Evolutionary conservation across 2,888 invertebrate species (phyloP), one percentile per base, ranked within the genome.

Genomic region (Sarcophaga carnaria): DNA sequence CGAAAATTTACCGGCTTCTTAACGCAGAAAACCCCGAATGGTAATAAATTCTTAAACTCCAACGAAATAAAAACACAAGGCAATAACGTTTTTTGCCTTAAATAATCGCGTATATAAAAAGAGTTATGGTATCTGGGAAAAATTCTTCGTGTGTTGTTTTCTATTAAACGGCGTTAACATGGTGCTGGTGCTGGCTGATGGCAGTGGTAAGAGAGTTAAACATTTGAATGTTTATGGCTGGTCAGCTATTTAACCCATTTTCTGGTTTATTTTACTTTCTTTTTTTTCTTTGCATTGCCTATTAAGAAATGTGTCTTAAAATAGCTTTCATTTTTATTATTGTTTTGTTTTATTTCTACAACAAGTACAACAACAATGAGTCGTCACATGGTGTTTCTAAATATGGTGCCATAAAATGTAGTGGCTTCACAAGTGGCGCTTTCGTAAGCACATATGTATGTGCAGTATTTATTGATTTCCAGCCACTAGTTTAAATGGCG

Each of bases 231-330:
- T 69, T 70, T 79, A 63, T 79, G 49, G 63, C 20, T 79, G 71
- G 63, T 54, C 63, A 71, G 71, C 20, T 47, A 79, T 71, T 79
- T 79, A 79, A 79, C 79, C 79, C 37, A 79, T 79, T 79, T 79
- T 63, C 12, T 54, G 37, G n/a, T 78, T 54, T 63, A 54, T 62
- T 37, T 37, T 17, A 54, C 5, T 54, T 54, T 0, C 14, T 0
- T 49, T 54, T 17, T 1, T 14, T 14, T 0, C 3, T 14, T 14
- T 54, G 14, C 12, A 3, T 14, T 54, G 4, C 17, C 37, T 37
- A 37, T 8, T 37, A 37, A 37, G 37, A 37, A 37, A 37, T 37
- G 37, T 67, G 62, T 70, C 2, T 62, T 22, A 70, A 70, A 70
- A 64, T 25, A 54, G 54, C 14, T 54, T 54, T 54, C 17, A 25